Percentiles rank a stretch among this genome's conserved stretches.
phyloP scores from a whole-genome alignment of 2,113 vertebrate species.

The Vireo altiloquus region DNA sequence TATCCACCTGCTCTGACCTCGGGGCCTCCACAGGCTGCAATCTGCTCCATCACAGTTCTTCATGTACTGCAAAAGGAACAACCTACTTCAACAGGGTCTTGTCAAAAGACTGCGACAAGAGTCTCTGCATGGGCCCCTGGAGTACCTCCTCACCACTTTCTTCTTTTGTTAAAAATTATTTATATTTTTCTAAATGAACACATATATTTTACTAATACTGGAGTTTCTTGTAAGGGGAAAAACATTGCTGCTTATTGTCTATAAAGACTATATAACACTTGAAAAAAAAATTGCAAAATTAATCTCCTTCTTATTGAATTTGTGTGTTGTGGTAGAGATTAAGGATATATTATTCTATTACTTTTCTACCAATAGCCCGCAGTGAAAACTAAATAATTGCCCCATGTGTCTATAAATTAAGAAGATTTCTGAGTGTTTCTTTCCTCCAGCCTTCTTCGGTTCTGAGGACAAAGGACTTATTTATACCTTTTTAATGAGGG shows the following conservation, averaged over 20 bases:
- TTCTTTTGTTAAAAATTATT: not conserved
- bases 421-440: not conserved
- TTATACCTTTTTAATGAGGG: not conserved
- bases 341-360: not conserved
- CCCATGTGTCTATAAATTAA: not conserved
- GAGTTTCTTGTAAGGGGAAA: not conserved
- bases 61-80: too few relatives aligned
- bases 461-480: not conserved
- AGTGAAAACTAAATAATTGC: not conserved
- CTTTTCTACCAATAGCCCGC: not conserved
- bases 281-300: not conserved
- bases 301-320: not conserved
- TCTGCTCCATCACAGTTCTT: not conserved
- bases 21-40: not conserved
- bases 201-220: not conserved
- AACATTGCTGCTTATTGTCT: not conserved
- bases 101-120: not conserved
- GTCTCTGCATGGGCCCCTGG: not conserved
- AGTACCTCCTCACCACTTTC: too few relatives aligned
- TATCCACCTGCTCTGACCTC: not conserved
- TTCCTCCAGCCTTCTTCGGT: not conserved
- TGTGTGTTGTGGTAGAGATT: not conserved
- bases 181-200: not conserved
- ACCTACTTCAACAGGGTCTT: not conserved
- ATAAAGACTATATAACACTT: not conserved